These are phyloP conservation scores for Caenorhabditis remanei DNA, from an alignment of 1,140 invertebrate genomes.

Conservation along the genomic window DNA sequence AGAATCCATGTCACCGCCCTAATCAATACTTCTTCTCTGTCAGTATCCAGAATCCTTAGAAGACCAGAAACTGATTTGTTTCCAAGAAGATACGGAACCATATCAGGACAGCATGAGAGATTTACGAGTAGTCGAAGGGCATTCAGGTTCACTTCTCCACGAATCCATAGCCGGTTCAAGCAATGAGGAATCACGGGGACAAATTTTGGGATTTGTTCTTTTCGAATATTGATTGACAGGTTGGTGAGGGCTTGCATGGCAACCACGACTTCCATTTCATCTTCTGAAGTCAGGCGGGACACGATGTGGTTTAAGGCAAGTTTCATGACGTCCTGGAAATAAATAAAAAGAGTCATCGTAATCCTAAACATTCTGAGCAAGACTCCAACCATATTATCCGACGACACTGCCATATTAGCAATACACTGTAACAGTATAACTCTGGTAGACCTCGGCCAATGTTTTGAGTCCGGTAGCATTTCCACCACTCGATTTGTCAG, in stretches of 20 bases:
- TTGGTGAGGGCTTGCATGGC: conserved; percentile 74
- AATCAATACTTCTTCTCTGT: conserved; percentile 70
- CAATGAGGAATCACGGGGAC: conserved; percentile 70
- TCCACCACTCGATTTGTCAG: conserved; percentile 70
- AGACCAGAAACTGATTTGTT: conserved; percentile 79
- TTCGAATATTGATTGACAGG: conserved; percentile 68
- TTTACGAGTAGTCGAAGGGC: conserved; percentile 83
- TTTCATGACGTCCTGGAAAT: conserved; percentile 61
- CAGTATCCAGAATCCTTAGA: conserved; percentile 70
- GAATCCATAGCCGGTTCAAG: conserved; percentile 68
- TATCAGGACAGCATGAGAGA: conserved; percentile 82
- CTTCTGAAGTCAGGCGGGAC: conserved; percentile 63
- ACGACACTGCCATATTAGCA: conserved; percentile 72
- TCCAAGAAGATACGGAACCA: conserved; percentile 82
- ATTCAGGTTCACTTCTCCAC: conserved; percentile 79
- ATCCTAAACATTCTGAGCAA: no score
- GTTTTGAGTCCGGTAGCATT: conserved; percentile 64
- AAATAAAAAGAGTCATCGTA: no score
- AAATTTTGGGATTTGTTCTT: conserved; percentile 58
- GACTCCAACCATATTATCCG: conserved; percentile 68
- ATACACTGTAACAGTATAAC: conserved; percentile 72
- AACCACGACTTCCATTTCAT: conserved; percentile 72
- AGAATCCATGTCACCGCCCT: conserved; percentile 72
- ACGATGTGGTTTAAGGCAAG: conserved; percentile 64
- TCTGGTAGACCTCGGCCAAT: conserved; percentile 70